Base-by-base conservation (phyloP, 2,888 invertebrate species). In the Meganola albula region DNA sequence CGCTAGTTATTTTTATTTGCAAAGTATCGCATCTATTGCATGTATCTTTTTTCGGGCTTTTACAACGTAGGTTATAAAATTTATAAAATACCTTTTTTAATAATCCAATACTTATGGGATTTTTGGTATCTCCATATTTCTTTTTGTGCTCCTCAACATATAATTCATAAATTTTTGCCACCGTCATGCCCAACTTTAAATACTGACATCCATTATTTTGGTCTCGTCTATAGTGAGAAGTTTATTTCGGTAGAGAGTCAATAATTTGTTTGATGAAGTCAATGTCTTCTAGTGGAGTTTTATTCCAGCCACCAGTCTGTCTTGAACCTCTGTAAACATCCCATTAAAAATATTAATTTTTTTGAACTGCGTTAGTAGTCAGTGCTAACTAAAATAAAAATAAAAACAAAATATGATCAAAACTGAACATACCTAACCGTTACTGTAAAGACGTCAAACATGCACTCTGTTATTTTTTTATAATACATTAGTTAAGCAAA, bases 301-400 rank as follows among this genome's bases (percentile, higher is more conserved):
- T 20, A 7, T 20, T 20, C 3, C 3, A 20, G 8, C 20, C 20
- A 7, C 20, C 20, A 20, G 4, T 20, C 8, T 20, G 20, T 20
- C 20, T n/a, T 20, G 8, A n/a, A 31, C 31, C 27, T 30, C 31
- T 20, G 31, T 36, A 9, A 27, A 9, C 5, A 27, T 27, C 3
- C 31, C 31, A 31, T 36, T 26, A 20, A 36, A 24, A 18, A 12
- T 31, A 8, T 36, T 31, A 5, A 36, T n/a, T n/a, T n/a, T n/a
- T n/a, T n/a, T n/a, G n/a, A n/a, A n/a, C n/a, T n/a, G n/a, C n/a
- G n/a, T n/a, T n/a, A n/a, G n/a, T n/a, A n/a, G n/a, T n/a, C n/a
- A n/a, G n/a, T n/a, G n/a, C n/a, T n/a, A n/a, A n/a, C n/a, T n/a
- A n/a, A n/a, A n/a, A n/a, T n/a, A n/a, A n/a, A n/a, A n/a, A n/a